Percentiles rank a stretch among this genome's conserved stretches.
phyloP scores from a whole-genome alignment of 2,888 invertebrate species.

The Atherix ibis region DNA sequence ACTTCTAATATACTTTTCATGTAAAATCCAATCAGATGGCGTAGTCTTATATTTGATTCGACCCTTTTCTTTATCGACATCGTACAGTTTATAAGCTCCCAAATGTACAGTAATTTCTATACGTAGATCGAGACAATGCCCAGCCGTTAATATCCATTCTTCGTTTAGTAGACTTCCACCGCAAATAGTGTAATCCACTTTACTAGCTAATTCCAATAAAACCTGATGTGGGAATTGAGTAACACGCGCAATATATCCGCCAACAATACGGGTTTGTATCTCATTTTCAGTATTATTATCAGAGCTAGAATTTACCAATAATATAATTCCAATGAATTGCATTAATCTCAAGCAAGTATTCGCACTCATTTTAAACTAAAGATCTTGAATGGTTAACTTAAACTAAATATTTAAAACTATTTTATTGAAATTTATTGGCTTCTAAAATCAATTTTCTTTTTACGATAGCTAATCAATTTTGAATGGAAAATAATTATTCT shows the following conservation, averaged over 20 bases:
- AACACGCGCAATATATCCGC: conserved; percentile 19
- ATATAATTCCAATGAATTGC: too few species aligned
- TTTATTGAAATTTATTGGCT: too few species aligned
- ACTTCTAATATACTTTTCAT: conserved; percentile 22
- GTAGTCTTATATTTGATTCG: conserved; percentile 21
- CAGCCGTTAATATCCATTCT: conserved; percentile 30
- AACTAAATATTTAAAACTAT: too few species aligned
- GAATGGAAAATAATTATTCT: too few species aligned
- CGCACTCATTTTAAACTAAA: too few species aligned
- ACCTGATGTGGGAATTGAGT: conserved; percentile 27
- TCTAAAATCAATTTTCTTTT: too few species aligned
- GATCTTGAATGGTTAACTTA: too few species aligned
- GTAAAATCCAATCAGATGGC: conserved; percentile 26
- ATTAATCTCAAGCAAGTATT: too few species aligned
- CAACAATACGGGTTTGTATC: too few species aligned
- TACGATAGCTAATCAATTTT: too few species aligned
- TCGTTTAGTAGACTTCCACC: conserved; percentile 27
- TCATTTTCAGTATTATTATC: too few species aligned
- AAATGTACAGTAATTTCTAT: conserved; percentile 28
- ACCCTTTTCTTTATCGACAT: conserved; percentile 19
- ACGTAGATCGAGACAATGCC: conserved; percentile 27
- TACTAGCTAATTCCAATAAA: conserved; percentile 26
- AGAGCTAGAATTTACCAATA: too few species aligned
- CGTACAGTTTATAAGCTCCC: conserved; percentile 25
- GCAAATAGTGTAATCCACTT: conserved; percentile 25